Evolutionary conservation across 2,888 invertebrate species (phyloP), one percentile per base, ranked within the genome.

Genomic region (Temnothorax unifasciatus): DNA sequence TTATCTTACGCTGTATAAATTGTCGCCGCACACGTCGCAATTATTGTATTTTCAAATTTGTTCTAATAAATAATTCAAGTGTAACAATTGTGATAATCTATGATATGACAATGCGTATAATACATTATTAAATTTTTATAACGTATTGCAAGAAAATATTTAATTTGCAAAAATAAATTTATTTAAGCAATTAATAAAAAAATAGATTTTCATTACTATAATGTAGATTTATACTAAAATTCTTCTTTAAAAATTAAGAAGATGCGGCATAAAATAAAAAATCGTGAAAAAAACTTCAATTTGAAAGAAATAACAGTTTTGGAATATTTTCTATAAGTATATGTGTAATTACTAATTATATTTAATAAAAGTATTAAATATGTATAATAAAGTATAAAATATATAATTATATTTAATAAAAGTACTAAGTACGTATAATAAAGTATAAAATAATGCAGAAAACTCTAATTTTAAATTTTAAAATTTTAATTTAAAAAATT

Each of bases 1-100:
- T 61, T 63, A 75, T 25, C 29, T 75, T 61, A 34, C 8, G 4
- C 13, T 47, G 8, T 63, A 75, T 29, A 61, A 75, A 47, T 75
- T 44, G 29, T 34, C 0, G 73, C 3, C 2, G 2, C n/a, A 13
- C 44, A 44, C 25, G 1, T 47, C 13, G n/a, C 34, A 21, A 63
- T n/a, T 63, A 3, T 15, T 13, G 11, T 63, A 63, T 44, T 47
- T 61, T 63, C 29, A 15, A 29, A 29, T 61, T 25, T 59, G 13
- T 29, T n/a, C 13, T 74, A n/a, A 61, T 15, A 18, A 34, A 5
- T 34, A 34, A 34, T 34, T 4, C 34, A 34, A 34, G 6, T 34
- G 13, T 13, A 29, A 29, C 3, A 18, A 68, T 47, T 13, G 11
- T 1, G 2, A 47, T 34, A 34, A 34, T 47, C 18, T 44, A 18